A percentile compares a stretch with the other conserved stretches of the same genome.
phyloP scores from a whole-genome alignment of 2,113 vertebrate species.

The Ophiodon elongatus region DNA sequence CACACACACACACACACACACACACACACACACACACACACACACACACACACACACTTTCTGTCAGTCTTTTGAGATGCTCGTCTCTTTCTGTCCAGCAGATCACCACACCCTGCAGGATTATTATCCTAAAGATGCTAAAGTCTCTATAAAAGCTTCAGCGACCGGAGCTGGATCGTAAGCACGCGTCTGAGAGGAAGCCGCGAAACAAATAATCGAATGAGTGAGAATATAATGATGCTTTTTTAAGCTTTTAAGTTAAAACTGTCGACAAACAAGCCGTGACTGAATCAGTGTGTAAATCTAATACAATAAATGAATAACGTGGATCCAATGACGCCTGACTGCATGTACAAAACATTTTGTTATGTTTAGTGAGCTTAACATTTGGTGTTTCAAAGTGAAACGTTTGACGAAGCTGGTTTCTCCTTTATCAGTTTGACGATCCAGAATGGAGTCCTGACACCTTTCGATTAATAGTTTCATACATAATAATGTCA shows the following conservation, averaged over 20 bases:
- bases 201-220: background rate
- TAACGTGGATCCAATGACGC: background rate
- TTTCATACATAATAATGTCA: too few relatives aligned
- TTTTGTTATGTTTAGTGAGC: too few relatives aligned
- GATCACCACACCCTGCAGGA: background rate
- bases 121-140: background rate
- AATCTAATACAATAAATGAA: background rate
- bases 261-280: too few relatives aligned
- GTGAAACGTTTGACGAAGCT: too few relatives aligned
- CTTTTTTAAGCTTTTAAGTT: too few relatives aligned
- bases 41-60: constrained; percentile 16
- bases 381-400: too few relatives aligned
- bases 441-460: too few relatives aligned
- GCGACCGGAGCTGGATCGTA: background rate
- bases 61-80: background rate
- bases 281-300: background rate
- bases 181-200: background rate
- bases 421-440: too few relatives aligned
- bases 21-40: constrained; percentile 20
- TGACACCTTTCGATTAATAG: too few relatives aligned
- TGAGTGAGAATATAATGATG: background rate
- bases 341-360: background rate
- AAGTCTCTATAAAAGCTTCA: background rate
- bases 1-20: constrained; percentile 24
- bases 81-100: background rate